phyloP scores from a whole-genome alignment of 1,140 invertebrate genomes.

The Adoxophyes honmai region DNA sequence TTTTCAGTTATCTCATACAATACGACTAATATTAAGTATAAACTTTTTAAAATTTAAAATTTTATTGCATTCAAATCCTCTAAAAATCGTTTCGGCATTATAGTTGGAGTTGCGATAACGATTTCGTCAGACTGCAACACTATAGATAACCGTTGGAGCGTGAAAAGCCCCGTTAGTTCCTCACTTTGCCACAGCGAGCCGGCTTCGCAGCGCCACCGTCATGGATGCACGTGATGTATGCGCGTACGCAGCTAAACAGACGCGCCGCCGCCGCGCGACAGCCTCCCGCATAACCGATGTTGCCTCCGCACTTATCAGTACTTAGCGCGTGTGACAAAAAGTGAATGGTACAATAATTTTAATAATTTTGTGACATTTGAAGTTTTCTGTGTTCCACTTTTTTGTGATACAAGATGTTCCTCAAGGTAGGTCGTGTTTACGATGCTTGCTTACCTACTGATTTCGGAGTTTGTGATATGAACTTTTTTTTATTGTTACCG shows the following conservation, averaged over 20 bases:
- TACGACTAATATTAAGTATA: no score
- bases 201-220: conserved; percentile 44
- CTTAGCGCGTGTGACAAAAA: conserved; percentile 54
- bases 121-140: conserved; percentile 16
- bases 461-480: no score
- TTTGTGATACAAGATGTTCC: conserved; percentile 30
- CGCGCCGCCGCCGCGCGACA: conserved; percentile 53
- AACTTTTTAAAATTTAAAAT: not conserved
- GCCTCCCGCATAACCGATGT: conserved; percentile 53
- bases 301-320: conserved; percentile 33
- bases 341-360: conserved; percentile 26
- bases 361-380: conserved; percentile 32
- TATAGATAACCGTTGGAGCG: conserved; percentile 40
- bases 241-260: conserved; percentile 56
- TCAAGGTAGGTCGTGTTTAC: conserved; percentile 38
- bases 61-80: not conserved
- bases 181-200: conserved; percentile 34
- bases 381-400: conserved; percentile 23
- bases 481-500: no score
- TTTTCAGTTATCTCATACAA: not conserved
- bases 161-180: conserved; percentile 65
- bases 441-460: no score
- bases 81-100: not conserved
- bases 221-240: conserved; percentile 56
- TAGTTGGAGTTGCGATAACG: not conserved